Base-by-base conservation (phyloP, 1,140 invertebrate genomes). In the Spodoptera frugiperda region DNA sequence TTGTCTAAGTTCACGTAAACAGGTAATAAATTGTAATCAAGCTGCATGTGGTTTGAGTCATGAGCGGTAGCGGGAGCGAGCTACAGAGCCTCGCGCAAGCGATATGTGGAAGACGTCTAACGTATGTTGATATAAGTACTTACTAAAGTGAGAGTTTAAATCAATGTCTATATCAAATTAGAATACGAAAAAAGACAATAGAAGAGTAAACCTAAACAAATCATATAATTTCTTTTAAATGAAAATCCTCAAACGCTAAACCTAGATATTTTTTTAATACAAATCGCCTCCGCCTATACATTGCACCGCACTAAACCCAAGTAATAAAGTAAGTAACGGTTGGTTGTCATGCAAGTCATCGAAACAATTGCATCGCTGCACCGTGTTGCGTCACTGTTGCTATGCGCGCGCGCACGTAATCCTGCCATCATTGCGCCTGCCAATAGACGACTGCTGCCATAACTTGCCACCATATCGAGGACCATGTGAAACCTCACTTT, bases 21-120 rank as follows among this genome's bases (percentile, higher is more conserved):
- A 75, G 72, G 57, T 75, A 75, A 75, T 75, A 75, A 75, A 75
- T 75, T 75, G 57, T 75, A 75, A 75, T 75, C 72, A 75, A 63
- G n/a, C 30, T 39, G 48, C 10, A n/a, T 19, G 25, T n/a, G 48
- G 57, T 3, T 0, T 1, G 33, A 39, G 59, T 39, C 10, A 17
- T 46, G 48, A 65, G 59, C 12, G 72, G 72, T 8, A 49, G 72
- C 72, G 72, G 46, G 46, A 63, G 71, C 71, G 55, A 25, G n/a
- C 9, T n/a, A 53, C 3, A 1, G 1, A 10, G 49, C 17, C 33
- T 9, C 33, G 33, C 33, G 15, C 1, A 51, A 1, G 48, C 11
- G 3, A 0, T 51, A n/a, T 51, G 48, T 14, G 48, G 14, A 51
- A n/a, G 0, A 51, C 48, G 1, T 1, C 4, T 8, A 49, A 30